phyloP scores from a whole-genome alignment of 1,140 invertebrate genomes.

The Elysia chlorotica region DNA sequence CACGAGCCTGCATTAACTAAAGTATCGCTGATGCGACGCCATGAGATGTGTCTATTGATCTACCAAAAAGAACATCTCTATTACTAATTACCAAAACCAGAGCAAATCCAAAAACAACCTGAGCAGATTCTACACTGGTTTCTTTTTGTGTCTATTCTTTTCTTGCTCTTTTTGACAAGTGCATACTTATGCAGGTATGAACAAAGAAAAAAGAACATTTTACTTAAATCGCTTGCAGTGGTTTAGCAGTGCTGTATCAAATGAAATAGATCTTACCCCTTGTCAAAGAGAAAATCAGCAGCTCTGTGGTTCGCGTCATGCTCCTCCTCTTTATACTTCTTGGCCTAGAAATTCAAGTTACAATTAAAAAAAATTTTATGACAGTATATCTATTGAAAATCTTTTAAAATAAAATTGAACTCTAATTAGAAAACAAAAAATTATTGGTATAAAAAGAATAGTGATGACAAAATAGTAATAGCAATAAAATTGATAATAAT shows the following conservation, averaged over 20 bases:
- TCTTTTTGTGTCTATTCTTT: not conserved
- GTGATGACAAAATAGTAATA: not conserved
- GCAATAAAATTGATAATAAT: not conserved
- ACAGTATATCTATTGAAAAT: not conserved
- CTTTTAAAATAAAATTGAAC: too few relatives aligned
- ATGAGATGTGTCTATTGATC: too few relatives aligned
- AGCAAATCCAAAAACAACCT: not conserved
- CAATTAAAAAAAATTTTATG: not conserved
- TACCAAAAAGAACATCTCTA: too few relatives aligned
- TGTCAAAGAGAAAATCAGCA: slow-evolving; percentile 11
- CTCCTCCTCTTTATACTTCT: slow-evolving; percentile 15
- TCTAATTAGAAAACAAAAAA: too few relatives aligned
- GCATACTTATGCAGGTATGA: not conserved
- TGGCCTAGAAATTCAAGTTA: not conserved
- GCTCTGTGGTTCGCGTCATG: not conserved
- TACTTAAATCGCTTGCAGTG: not conserved
- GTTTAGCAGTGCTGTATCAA: not conserved
- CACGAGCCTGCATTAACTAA: too few relatives aligned
- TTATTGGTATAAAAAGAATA: not conserved
- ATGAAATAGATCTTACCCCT: slow-evolving; percentile 2
- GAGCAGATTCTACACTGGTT: not conserved
- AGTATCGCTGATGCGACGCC: too few relatives aligned
- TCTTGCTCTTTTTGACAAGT: not conserved
- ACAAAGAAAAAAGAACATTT: not conserved
- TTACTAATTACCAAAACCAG: not conserved